A percentile compares a stretch with the other conserved stretches of the same genome.
Evolutionary conservation across 1,140 invertebrate genomes (phyloP).

Genomic region (Ceratitis capitata): DNA sequence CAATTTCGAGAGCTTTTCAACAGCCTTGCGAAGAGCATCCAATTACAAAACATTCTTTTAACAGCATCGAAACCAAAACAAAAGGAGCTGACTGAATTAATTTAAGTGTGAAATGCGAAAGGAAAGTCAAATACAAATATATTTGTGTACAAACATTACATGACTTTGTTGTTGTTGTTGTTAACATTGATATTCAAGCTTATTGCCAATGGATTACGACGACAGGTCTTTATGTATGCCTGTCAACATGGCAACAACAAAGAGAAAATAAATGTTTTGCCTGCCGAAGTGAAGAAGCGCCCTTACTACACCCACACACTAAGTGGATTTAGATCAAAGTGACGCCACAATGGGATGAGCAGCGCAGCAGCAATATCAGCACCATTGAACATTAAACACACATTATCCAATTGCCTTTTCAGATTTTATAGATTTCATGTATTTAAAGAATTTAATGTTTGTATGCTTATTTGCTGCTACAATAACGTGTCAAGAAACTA

Average conservation of each 20-base stretch:
- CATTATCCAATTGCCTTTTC: background rate
- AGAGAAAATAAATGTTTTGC: background rate
- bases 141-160: background rate
- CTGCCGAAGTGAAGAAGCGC: background rate
- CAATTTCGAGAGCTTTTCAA: background rate
- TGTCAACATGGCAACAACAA: background rate
- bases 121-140: background rate
- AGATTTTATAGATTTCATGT: background rate
- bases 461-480: background rate
- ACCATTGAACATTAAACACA: slow-evolving; percentile 3
- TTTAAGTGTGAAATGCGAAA: background rate
- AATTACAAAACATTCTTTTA: slow-evolving; percentile 13
- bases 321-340: background rate
- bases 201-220: background rate
- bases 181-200: background rate
- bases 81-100: background rate
- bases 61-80: background rate
- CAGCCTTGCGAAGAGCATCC: background rate
- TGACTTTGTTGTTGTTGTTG: background rate
- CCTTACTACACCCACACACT: background rate
- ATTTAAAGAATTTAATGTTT: background rate
- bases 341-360: background rate
- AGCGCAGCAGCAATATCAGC: background rate
- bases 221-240: background rate
- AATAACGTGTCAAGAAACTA: background rate